Base-by-base conservation (phyloP, 2,797 vertebrate species). In the Phataginus tricuspis region DNA sequence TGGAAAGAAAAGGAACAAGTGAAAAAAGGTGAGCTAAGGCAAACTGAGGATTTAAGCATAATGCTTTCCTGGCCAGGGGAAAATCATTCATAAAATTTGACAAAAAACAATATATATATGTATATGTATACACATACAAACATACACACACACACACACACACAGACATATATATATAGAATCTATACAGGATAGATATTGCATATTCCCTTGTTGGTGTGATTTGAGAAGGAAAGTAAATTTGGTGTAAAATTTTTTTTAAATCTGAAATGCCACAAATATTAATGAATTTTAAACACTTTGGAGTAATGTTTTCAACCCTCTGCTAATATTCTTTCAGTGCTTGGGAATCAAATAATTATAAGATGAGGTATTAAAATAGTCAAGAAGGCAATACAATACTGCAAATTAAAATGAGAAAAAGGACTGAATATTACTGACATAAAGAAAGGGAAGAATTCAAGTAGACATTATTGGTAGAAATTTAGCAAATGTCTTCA, bases 281-380 rank as follows among this genome's bases (percentile, higher is more conserved):
- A 45, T 78, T 95, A 93, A 74, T 94, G 86, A 90, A 45, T 96
- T 96, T 84, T 45, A 64, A 77, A 92, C 51, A 53, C 49, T 87
- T 95, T 53, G 27, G 18, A 39, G 79, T 72, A 79, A 75, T 31
- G 85, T 90, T 64, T 13, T 85, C 61, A 64, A 31, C 7, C 10
- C 21, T 83, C 12, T 51, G 19, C 15, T 72, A 59, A 79, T 45
- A 77, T 8, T 91, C 12, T 64, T 86, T 94, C 5, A 79, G 21
- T 86, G 23, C 37, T 42, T 91, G 23, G 39, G 51, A 95, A 84
- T 88, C 57, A 94, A 95, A 83, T 87, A 66, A 88, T 94, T 92
- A 59, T 7, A 77, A 79, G 31, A 64, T 19, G 6, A 77, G n/a
- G 18, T 31, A 74, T 96, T 88, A 53, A 95, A 95, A 57, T 55